Percentiles rank a stretch among this genome's conserved stretches.
Conservation (phyloP, 1,140 invertebrate species). For the Reticulitermes speratus region DNA sequence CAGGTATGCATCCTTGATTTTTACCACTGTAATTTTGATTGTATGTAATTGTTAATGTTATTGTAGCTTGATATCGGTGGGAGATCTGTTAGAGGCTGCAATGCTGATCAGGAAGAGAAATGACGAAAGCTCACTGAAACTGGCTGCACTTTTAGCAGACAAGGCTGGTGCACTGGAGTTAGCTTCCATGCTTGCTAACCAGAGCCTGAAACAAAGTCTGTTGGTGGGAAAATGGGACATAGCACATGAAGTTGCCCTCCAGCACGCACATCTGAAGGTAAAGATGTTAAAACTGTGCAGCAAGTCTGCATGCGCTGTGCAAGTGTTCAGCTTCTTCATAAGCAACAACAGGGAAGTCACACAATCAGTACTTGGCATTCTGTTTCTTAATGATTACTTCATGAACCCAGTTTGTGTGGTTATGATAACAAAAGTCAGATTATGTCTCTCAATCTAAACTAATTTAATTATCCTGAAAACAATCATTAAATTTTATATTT, state of each 20-base stretch:
- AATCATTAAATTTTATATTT: too few relatives aligned
- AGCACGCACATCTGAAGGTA: constrained; percentile 17
- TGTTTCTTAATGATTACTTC: too few relatives aligned
- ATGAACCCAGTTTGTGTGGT: too few relatives aligned
- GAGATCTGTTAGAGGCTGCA: not conserved
- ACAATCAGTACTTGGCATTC: too few relatives aligned
- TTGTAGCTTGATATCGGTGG: constrained; percentile 11
- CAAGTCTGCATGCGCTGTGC: not conserved
- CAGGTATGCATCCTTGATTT: too few relatives aligned
- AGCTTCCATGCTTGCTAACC: not conserved
- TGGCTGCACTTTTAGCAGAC: not conserved
- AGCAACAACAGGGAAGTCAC: too few relatives aligned
- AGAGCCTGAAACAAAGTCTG: not conserved
- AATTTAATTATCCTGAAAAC: too few relatives aligned
- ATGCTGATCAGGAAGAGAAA: not conserved
- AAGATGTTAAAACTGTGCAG: not conserved
- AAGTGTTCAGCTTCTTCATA: too few relatives aligned
- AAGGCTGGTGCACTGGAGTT: not conserved
- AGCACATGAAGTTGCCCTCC: not conserved
- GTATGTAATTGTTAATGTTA: too few relatives aligned
- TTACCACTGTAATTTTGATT: too few relatives aligned
- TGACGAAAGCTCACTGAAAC: not conserved
- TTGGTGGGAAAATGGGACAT: not conserved
- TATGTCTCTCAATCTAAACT: too few relatives aligned
- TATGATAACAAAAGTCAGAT: too few relatives aligned